Conservation (phyloP, 2,797 vertebrate genomes). For the Lithobates sylvaticus region DNA sequence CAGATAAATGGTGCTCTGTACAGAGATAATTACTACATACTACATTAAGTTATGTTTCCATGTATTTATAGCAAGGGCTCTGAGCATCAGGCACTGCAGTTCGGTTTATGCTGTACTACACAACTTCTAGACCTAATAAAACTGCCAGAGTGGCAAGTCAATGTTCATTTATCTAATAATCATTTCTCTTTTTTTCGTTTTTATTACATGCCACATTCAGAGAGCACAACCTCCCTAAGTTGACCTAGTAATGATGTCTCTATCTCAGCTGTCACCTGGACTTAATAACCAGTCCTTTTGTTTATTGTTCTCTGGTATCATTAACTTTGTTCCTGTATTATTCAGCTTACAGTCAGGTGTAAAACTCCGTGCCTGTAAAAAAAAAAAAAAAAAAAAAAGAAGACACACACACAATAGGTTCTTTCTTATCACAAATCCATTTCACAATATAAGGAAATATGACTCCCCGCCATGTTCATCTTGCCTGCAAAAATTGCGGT, state of each 20-base stretch:
- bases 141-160: neutral
- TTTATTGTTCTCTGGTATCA: neutral
- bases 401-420: neutral
- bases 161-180: neutral
- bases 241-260: neutral
- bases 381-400: neutral
- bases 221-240: neutral
- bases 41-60: neutral
- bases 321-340: conserved; percentile 4
- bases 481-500: too few relatives aligned
- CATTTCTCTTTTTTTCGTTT: neutral
- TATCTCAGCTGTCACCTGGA: neutral
- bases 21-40: too few relatives aligned
- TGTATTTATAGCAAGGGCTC: neutral
- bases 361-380: conserved; percentile 3
- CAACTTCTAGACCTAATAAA: neutral
- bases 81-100: neutral
- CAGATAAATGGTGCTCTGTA: too few relatives aligned
- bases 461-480: too few relatives aligned
- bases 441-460: neutral
- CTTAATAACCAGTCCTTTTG: neutral
- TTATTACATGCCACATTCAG: neutral
- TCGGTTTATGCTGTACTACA: neutral
- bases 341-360: neutral
- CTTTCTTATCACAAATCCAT: conserved; percentile 2